A percentile compares a stretch with the other conserved stretches of the same genome.
Conservation (phyloP, 2,888 invertebrate genomes). For the Caenorhabditis imperialis region DNA sequence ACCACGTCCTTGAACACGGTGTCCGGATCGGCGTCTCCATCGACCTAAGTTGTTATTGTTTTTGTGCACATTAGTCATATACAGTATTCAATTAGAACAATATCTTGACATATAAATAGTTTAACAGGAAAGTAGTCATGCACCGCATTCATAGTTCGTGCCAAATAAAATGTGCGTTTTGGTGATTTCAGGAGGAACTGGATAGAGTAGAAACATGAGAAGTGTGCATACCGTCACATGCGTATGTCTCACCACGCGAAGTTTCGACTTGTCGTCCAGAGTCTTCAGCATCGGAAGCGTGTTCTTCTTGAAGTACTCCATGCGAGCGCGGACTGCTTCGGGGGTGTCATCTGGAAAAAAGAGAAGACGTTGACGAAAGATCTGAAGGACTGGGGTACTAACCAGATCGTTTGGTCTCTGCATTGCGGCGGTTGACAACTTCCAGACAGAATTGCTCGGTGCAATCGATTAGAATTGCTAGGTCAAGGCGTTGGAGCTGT, state of each 20-base stretch:
- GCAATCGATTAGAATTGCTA: conserved; percentile 89
- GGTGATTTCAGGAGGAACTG: conserved; percentile 4
- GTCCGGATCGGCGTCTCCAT: conserved; percentile 75
- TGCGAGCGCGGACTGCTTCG: conserved; percentile 87
- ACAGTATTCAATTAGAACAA: neutral
- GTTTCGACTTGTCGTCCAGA: conserved; percentile 87
- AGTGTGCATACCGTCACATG: conserved; percentile 53
- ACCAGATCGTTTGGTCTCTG: conserved; percentile 37
- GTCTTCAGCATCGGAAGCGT: conserved; percentile 91
- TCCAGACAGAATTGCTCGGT: conserved; percentile 84
- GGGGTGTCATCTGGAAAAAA: conserved; percentile 85
- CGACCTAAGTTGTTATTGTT: too few relatives aligned
- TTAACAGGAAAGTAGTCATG: too few relatives aligned
- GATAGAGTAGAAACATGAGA: conserved; percentile 1
- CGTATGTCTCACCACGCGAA: conserved; percentile 85
- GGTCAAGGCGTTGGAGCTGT: conserved; percentile 81
- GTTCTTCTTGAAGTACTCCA: conserved; percentile 89
- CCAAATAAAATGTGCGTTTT: neutral
- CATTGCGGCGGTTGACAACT: conserved; percentile 57
- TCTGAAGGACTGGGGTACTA: neutral
- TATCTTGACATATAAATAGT: neutral
- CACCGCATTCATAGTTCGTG: too few relatives aligned
- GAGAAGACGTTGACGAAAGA: neutral
- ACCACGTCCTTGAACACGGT: conserved; percentile 73
- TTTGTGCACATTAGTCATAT: neutral